Percentiles rank a stretch among this genome's conserved stretches.
These are phyloP conservation scores for Pedicia rivosa DNA, from an alignment of 2,888 invertebrate genomes.

Conservation along the genomic window DNA sequence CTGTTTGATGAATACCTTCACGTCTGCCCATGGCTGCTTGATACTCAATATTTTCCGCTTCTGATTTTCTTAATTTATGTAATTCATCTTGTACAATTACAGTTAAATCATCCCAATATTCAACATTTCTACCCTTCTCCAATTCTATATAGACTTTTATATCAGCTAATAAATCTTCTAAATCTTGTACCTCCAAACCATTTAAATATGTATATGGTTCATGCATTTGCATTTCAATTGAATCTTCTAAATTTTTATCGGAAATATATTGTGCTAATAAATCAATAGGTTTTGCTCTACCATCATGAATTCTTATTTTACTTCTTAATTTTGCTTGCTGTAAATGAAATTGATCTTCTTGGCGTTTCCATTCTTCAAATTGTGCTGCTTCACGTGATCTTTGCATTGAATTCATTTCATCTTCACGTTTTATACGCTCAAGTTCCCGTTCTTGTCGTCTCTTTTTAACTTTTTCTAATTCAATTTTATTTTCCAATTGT, in stretches of 20 bases:
- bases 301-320: conserved; percentile 90
- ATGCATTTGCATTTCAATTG: conserved; percentile 97
- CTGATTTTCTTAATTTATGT: conserved; percentile 64
- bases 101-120: conserved; percentile 94
- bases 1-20: conserved; percentile 71
- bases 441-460: conserved; percentile 75
- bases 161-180: conserved; percentile 92
- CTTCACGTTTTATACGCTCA: conserved; percentile 66
- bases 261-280: conserved; percentile 90
- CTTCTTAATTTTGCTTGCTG: conserved; percentile 90
- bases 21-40: conserved; percentile 36
- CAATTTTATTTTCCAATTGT: conserved; percentile 79
- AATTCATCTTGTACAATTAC: conserved; percentile 89
- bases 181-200: conserved; percentile 73
- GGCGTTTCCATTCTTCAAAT: conserved; percentile 84
- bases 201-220: conserved; percentile 93
- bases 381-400: conserved; percentile 81
- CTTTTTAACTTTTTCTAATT: conserved; percentile 90
- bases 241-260: conserved; percentile 75
- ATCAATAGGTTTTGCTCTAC: conserved; percentile 96
- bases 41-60: conserved; percentile 45
- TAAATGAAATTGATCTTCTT: conserved; percentile 95
- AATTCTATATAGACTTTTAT: conserved; percentile 88
- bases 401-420: conserved; percentile 70
- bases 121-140: conserved; percentile 72